A percentile compares a stretch with the other conserved stretches of the same genome.
phyloP scores from a whole-genome alignment of 2,888 invertebrate species.

The Orchestes rusci region DNA sequence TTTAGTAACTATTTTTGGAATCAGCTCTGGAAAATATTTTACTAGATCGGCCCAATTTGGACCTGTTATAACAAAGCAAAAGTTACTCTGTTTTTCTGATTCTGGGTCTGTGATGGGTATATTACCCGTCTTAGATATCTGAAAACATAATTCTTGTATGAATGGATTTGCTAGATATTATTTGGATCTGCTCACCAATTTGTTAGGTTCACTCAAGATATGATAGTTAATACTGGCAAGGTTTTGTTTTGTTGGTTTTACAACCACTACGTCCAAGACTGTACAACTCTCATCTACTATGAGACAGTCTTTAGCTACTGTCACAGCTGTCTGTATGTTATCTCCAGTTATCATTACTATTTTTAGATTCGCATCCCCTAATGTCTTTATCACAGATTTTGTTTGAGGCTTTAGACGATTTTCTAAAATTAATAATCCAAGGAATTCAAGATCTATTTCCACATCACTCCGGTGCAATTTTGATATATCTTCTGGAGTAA shows the following conservation, averaged over 20 bases:
- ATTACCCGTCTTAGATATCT: neutral
- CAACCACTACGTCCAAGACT: slow-evolving; percentile 32
- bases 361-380: slow-evolving; percentile 78
- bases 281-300: slow-evolving; percentile 47
- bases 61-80: slow-evolving; percentile 46
- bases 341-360: slow-evolving; percentile 97
- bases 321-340: slow-evolving; percentile 84
- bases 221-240: slow-evolving; percentile 27
- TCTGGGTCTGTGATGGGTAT: slow-evolving; percentile 21
- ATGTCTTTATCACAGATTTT: slow-evolving; percentile 64
- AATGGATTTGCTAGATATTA: neutral
- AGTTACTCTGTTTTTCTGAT: slow-evolving; percentile 18
- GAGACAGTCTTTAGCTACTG: slow-evolving; percentile 85
- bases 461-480: slow-evolving; percentile 66
- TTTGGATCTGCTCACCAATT: slow-evolving; percentile 5
- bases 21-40: slow-evolving; percentile 59
- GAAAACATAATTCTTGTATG: neutral
- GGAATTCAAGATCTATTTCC: slow-evolving; percentile 74
- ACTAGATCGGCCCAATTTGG: slow-evolving; percentile 65
- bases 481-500: slow-evolving; percentile 61
- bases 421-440: slow-evolving; percentile 89
- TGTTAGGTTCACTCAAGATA: slow-evolving; percentile 17
- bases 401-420: slow-evolving; percentile 89
- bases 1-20: slow-evolving; percentile 60
- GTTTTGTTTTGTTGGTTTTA: slow-evolving; percentile 27